phyloP scores from a whole-genome alignment of 2,113 vertebrate genomes.

The Ophiodon elongatus region DNA sequence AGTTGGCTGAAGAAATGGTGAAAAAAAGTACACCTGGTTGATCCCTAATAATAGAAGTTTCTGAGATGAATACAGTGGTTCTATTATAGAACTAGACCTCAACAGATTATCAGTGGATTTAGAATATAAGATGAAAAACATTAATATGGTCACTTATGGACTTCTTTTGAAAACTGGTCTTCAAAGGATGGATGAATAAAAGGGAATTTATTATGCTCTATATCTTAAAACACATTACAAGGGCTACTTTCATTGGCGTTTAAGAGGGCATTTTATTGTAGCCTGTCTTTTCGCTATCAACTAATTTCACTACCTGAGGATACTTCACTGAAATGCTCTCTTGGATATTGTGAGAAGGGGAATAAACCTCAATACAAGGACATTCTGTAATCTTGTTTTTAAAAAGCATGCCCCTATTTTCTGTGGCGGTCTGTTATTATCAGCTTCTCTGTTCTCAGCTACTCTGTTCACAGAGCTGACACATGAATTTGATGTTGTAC shows the following conservation, averaged over 20 bases:
- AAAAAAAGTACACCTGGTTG: slow-evolving; percentile 35
- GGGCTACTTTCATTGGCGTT: background rate
- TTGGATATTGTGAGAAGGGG: background rate
- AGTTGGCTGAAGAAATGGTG: slow-evolving; percentile 26
- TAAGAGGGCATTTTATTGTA: slow-evolving; percentile 4
- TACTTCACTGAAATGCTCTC: slow-evolving; percentile 1
- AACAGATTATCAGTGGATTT: background rate
- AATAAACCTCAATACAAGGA: background rate
- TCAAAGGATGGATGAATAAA: background rate
- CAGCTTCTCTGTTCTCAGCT: background rate
- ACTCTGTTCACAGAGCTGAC: background rate
- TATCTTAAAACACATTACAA: background rate
- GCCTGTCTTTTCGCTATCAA: slow-evolving; percentile 1
- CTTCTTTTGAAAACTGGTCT: background rate
- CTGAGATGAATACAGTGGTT: too few relatives aligned
- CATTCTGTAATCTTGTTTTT: background rate
- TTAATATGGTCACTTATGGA: background rate
- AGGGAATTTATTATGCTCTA: background rate
- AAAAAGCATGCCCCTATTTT: background rate
- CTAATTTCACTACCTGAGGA: background rate
- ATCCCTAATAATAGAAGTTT: background rate
- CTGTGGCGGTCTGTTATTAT: background rate
- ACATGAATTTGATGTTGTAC: background rate
- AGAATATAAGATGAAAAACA: background rate
- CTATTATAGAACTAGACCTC: background rate